phyloP scores from a whole-genome alignment of 2,888 invertebrate species.

The Euplagia quadripunctaria region DNA sequence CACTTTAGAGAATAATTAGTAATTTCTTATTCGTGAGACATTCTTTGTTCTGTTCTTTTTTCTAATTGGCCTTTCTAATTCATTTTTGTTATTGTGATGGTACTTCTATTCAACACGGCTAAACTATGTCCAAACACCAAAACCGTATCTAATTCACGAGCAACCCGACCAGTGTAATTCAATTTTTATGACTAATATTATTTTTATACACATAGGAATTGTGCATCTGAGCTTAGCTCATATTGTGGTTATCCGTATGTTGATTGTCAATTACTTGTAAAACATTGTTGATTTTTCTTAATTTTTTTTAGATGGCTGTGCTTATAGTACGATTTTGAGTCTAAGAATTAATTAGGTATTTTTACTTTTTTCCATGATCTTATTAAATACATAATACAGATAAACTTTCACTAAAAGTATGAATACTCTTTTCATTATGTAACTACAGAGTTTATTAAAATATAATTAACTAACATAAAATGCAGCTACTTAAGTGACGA shows the following conservation, averaged over 20 bases:
- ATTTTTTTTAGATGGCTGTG: no score
- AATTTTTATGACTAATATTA: no score
- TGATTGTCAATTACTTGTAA: no score
- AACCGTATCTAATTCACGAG: no score
- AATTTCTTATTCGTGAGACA: slow-evolving; percentile 8
- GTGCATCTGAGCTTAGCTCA: no score
- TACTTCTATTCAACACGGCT: not conserved
- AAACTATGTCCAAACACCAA: not conserved
- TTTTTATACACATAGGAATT: no score
- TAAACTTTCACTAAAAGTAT: not conserved
- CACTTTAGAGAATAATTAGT: slow-evolving; percentile 19
- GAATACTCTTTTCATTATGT: not conserved
- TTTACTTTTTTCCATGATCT: no score
- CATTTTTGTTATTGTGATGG: not conserved
- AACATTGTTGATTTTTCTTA: no score
- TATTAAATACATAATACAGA: not conserved
- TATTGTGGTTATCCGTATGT: no score
- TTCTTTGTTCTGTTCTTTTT: not conserved
- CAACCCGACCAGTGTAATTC: no score
- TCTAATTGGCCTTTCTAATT: not conserved
- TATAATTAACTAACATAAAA: not conserved
- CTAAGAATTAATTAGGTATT: no score
- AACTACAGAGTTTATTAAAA: not conserved
- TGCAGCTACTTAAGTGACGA: slow-evolving; percentile 1
- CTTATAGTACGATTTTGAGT: no score